Evolutionary conservation across 2,113 vertebrate genomes (phyloP), one percentile per base, ranked within the genome.

Genomic region (Pogonocichla stellata): DNA sequence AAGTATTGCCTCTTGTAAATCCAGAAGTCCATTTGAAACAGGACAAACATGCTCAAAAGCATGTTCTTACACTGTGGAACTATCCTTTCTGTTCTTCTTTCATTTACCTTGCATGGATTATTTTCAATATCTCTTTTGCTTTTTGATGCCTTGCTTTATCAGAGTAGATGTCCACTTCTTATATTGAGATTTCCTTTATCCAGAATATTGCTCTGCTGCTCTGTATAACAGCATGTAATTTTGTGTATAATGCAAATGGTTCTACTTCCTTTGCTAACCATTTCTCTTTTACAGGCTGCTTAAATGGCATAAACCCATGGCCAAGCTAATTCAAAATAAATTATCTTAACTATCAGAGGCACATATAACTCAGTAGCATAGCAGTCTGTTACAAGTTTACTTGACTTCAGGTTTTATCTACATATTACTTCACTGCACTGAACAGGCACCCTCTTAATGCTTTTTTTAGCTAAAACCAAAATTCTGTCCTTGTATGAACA

Each of bases 401-500:
- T 28, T 75, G 67, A 67, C 34, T 71, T 89, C 24, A 31, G 14
- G 23, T 48, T 84, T 85, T 50, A 53, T 56, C 38, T 26, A 22
- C 9, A 19, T 75, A 71, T 19, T 66, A 36, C 12, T 65, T 42
- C 43, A 67, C 33, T 38, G 3, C 24, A 38, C 8, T 7, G 9
- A 80, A 17, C 33, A 58, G 5, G 7, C 26, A 91, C 1, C 2
- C 7, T 75, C 23, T 47, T n/a, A 31, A 54, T 15, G 4, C 0
- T 50, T 86, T 67, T 2, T 50, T 50, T 26, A 26, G 6, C 10
- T 72, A 64, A 58, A 60, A 7, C 1, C 11, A 58, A 20, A 40
- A 26, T 72, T 86, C 25, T 69, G 6, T 38, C 23, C 31, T 67
- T 64, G 2, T 38, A 38, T 50, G 17, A 89, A 54, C 6, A 2